Base-by-base conservation (phyloP, 2,888 invertebrate species). In the Formica aserva region DNA sequence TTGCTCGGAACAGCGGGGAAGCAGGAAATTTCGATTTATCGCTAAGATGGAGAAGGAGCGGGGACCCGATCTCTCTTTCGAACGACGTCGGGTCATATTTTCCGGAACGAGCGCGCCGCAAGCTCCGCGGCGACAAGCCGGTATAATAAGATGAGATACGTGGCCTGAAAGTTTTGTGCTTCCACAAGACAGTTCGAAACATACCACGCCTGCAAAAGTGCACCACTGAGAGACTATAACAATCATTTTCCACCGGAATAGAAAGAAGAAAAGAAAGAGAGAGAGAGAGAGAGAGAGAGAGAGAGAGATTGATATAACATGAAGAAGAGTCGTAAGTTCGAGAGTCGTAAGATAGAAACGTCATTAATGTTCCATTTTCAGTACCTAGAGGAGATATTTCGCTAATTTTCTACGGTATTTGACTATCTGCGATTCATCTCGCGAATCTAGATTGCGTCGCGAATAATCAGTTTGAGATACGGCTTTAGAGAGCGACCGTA, bases 131-230 rank as follows among this genome's bases (percentile, higher is more conserved):
- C 82, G 85, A 84, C 82, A 84, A 74, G 80, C 66, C 88, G 78
- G 52, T 62, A 84, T 87, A 83, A 86, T 84, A 81, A 87, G 84
- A 86, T 84, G 86, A 88, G 88, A 82, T 87, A 81, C 26, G 66
- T 41, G 41, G 81, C 32, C 45, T 41, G 52, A 69, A 62, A 83
- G 62, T 78, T 78, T 62, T 35, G 57, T 41, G 63, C 38, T 82
- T 82, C 18, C 57, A 66, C 45, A 65, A 77, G 52, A 75, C 71
- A 60, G 71, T 41, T 69, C 32, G 71, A 78, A 69, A 45, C 22
- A 26, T 29, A 57, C 48, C 41, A 38, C 29, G 45, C 18, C 15
- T 48, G 48, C 63, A 63, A 72, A 74, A 75, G 52, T 41, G 67
- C 41, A 57, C 48, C 57, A 18, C 29, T 35, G 71, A 57, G 48